A percentile compares a stretch with the other conserved stretches of the same genome.
These are phyloP conservation scores for Vanacampus margaritifer DNA, from an alignment of 2,113 vertebrate genomes.

Conservation along the genomic window DNA sequence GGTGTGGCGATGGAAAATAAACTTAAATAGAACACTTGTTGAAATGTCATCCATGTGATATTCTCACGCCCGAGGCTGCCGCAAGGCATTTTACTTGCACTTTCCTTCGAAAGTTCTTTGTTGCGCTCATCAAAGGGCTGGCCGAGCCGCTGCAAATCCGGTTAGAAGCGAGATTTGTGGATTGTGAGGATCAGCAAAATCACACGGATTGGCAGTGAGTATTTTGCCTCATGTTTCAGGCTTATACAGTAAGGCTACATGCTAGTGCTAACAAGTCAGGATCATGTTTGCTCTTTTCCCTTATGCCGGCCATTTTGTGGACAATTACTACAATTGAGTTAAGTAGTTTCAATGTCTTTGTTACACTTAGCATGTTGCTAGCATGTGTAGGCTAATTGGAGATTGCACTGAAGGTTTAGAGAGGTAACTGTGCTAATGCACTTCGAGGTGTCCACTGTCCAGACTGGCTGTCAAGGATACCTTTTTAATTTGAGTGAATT, in stretches of 20 bases:
- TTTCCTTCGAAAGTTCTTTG: conserved; percentile 73
- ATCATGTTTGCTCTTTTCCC: too few species aligned
- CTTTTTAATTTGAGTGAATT: too few species aligned
- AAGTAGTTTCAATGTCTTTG: too few species aligned
- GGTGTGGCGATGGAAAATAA: not conserved
- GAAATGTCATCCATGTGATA: conserved; percentile 27
- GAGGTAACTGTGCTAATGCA: too few species aligned
- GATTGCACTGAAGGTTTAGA: too few species aligned
- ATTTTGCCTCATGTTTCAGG: not conserved
- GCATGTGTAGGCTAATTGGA: too few species aligned
- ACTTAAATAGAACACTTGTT: not conserved
- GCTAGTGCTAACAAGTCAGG: too few species aligned
- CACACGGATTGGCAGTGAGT: conserved; percentile 5
- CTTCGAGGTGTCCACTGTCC: too few species aligned
- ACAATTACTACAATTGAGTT: too few species aligned
- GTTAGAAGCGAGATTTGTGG: conserved; percentile 21
- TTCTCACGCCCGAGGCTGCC: conserved; percentile 12
- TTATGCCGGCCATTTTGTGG: too few species aligned
- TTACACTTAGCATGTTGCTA: too few species aligned
- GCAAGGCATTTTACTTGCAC: conserved; percentile 56
- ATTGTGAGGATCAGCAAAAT: conserved; percentile 20
- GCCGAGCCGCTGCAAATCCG: conserved; percentile 52
- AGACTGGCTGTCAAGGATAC: too few species aligned
- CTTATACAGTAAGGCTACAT: not conserved
- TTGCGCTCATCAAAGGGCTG: conserved; percentile 71